Percentiles rank a stretch among this genome's conserved stretches.
Evolutionary conservation across 2,797 vertebrate species (phyloP).

Genomic region (Parotocinclus haroldoi): DNA sequence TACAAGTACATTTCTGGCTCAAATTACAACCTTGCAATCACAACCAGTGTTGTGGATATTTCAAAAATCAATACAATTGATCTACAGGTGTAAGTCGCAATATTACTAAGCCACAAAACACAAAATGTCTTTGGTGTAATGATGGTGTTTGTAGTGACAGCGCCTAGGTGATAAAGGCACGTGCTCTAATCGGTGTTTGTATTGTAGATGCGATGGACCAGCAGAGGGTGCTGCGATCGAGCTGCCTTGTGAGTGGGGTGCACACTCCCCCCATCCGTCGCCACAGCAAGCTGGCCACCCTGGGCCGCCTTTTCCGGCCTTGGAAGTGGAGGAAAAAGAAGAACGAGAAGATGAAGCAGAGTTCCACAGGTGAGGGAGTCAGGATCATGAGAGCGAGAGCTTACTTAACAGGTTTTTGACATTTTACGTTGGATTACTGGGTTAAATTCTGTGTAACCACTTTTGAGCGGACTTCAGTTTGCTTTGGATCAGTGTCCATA

Average conservation of each 20-base stretch:
- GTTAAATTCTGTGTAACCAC: no score
- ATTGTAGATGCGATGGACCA: constrained; percentile 84
- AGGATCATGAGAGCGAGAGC: no score
- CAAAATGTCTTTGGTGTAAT: background rate
- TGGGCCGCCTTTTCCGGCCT: constrained; percentile 95
- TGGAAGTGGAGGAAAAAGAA: constrained; percentile 99
- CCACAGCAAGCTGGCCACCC: constrained; percentile 91
- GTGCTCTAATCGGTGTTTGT: constrained; percentile 15
- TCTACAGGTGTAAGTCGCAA: background rate
- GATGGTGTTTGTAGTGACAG: background rate
- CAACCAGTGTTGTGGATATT: background rate
- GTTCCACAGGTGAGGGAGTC: constrained; percentile 66
- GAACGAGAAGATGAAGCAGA: constrained; percentile 89
- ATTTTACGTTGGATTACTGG: no score
- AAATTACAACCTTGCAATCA: constrained; percentile 4
- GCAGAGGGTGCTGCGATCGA: constrained; percentile 81
- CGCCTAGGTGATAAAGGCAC: background rate
- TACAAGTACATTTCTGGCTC: background rate
- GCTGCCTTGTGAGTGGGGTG: constrained; percentile 86
- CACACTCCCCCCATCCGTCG: constrained; percentile 90
- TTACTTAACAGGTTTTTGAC: no score
- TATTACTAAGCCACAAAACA: background rate
- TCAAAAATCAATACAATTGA: background rate
- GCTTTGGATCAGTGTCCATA: no score
- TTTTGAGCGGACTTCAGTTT: no score